Evolutionary conservation across 2,888 invertebrate genomes (phyloP), one percentile per base, ranked within the genome.

Genomic region (Folsomia manolachei): DNA sequence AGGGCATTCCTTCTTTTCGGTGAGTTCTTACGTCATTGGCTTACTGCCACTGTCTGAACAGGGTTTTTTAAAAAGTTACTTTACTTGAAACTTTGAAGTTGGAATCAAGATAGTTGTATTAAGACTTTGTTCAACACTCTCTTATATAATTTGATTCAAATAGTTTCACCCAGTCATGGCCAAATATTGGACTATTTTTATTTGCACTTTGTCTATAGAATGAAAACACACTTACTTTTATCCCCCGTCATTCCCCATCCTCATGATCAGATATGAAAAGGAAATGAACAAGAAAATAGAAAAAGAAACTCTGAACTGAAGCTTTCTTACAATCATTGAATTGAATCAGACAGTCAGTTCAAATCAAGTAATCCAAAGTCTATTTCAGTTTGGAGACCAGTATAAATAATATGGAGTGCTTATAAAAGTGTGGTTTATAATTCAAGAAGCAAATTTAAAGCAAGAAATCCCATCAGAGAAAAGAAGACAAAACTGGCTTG

Each of bases 401-500:
- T 39, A 39, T 9, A 39, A n/a, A n/a, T n/a, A n/a, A n/a, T 39
- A 9, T 39, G 14, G 4, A 39, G 39, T 39, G 39, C 14, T 39
- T 39, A n/a, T n/a, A n/a, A n/a, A n/a, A n/a, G n/a, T n/a, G 39
- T 4, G 14, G 39, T 4, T 39, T 39, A 39, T 39, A 39, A 39
- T 39, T 39, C 39, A 39, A 39, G 39, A 39, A 39, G 39, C 39
- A 63, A 63, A 63, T 63, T 63, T 63, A 63, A 63, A 24, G 23
- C 63, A 63, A 63, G 24, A 23, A 19, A 19, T 18, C 63, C 2
- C 4, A 39, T 39, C 4, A 39, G 39, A 39, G 39, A 39, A 39
- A 9, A 39, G 39, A 39, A 39, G 4, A 39, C 14, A 39, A 9
- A 39, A 39, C n/a, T n/a, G 39, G 39, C 14, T 9, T 39, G 39